Percentiles rank a stretch among this genome's conserved stretches.
These are phyloP conservation scores for Varanus salvator DNA, from an alignment of 2,113 vertebrate species.

Conservation along the genomic window DNA sequence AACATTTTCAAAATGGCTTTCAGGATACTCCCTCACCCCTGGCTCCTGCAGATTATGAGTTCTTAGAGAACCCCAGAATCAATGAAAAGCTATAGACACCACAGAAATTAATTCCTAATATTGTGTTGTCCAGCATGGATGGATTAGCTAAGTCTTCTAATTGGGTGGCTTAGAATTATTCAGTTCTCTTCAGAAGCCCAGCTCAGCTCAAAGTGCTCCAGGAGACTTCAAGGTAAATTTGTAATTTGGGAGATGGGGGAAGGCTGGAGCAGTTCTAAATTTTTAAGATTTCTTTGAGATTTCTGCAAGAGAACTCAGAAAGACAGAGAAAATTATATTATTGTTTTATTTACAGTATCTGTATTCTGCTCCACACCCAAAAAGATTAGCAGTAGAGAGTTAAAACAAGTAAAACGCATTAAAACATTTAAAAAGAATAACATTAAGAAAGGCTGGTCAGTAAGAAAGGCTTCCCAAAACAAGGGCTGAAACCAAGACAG, in stretches of 20 bases:
- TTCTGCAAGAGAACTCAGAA: background rate
- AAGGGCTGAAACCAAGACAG: no score
- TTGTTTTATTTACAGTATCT: no score
- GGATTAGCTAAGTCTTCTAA: background rate
- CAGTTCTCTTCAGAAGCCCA: background rate
- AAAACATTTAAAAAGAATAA: no score
- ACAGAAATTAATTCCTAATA: background rate
- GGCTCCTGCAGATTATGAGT: slow-evolving; percentile 9
- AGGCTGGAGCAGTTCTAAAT: background rate
- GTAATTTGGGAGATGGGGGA: background rate
- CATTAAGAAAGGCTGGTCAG: no score
- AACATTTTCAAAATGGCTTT: slow-evolving; percentile 32
- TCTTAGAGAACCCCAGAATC: background rate
- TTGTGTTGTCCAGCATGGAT: background rate
- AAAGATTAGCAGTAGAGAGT: no score
- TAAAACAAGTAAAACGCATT: no score
- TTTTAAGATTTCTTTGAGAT: background rate
- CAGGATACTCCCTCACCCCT: slow-evolving; percentile 34
- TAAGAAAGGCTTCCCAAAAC: no score
- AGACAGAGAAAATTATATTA: background rate
- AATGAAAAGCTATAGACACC: background rate
- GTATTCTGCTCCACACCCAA: no score
- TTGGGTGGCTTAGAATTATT: background rate
- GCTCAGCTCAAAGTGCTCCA: no score
- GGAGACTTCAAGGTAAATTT: background rate